Conservation (phyloP, 2,888 invertebrate genomes). For the Tethea ocularis region DNA sequence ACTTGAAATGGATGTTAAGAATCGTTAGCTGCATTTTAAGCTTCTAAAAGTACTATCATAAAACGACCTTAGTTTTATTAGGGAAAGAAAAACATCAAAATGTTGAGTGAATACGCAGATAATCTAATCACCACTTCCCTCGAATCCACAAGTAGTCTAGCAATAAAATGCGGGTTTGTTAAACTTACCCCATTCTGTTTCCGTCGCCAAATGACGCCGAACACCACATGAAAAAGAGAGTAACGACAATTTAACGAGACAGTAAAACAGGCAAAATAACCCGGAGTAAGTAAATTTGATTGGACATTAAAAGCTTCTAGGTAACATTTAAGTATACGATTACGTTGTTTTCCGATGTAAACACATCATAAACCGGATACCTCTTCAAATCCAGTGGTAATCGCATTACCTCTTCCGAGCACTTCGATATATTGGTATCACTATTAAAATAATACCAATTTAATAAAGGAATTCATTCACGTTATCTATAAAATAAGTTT, state of each 20-base stretch:
- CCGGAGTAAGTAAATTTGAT: conserved; percentile 62
- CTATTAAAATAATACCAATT: no score
- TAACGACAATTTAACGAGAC: conserved; percentile 75
- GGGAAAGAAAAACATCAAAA: conserved; percentile 43
- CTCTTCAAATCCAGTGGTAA: conserved; percentile 30
- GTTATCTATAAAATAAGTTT: no score
- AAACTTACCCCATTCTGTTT: conserved; percentile 85
- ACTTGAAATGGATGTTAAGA: not conserved
- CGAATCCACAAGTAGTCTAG: conserved; percentile 69
- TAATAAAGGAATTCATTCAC: no score
- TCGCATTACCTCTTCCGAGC: conserved; percentile 18
- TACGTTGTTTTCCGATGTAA: conserved; percentile 44
- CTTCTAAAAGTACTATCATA: not conserved
- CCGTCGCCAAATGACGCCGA: conserved; percentile 52
- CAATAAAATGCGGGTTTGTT: conserved; percentile 53
- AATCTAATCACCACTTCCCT: conserved; percentile 47
- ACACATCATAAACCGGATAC: conserved; percentile 45
- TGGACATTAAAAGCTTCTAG: conserved; percentile 64
- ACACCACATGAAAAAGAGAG: conserved; percentile 80
- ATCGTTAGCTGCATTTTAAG: not conserved
- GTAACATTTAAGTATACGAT: conserved; percentile 54
- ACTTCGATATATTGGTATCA: conserved; percentile 4
- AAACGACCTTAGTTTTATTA: conserved; percentile 42
- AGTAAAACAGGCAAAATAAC: conserved; percentile 66
- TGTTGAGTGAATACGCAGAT: conserved; percentile 44